A percentile compares a stretch with the other conserved stretches of the same genome.
Evolutionary conservation across 2,113 vertebrate species (phyloP).

Genomic region (Aegotheles bennettii): DNA sequence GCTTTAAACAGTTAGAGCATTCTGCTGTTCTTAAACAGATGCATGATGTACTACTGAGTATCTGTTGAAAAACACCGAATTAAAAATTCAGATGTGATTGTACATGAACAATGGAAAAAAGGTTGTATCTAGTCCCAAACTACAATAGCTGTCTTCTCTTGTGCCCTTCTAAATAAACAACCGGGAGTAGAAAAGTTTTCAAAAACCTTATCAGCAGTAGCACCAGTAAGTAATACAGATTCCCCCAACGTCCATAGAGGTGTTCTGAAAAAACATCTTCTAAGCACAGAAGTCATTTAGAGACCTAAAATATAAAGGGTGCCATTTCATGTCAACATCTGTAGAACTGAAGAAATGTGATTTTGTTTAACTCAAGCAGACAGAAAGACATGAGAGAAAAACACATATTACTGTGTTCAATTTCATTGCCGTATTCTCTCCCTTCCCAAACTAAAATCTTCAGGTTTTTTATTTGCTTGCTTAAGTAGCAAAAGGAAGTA

Average conservation of each 20-base stretch:
- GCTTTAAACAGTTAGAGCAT: background rate
- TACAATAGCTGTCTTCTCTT: background rate
- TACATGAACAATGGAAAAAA: background rate
- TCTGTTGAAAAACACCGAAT: background rate
- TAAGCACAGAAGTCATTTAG: background rate
- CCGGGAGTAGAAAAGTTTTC: background rate
- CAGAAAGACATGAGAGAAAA: background rate
- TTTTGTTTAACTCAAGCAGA: background rate
- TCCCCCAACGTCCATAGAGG: accelerated
- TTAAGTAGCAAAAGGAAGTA: background rate
- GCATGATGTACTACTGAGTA: background rate
- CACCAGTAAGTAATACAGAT: background rate
- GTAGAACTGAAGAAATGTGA: background rate
- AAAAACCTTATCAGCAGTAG: background rate
- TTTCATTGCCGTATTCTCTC: background rate
- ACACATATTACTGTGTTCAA: background rate
- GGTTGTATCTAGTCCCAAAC: background rate
- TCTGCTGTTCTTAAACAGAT: background rate
- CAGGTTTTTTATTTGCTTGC: background rate
- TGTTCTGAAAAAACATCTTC: background rate
- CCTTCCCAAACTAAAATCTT: background rate
- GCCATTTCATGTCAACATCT: background rate
- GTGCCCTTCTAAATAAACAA: background rate
- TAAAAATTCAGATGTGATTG: background rate
- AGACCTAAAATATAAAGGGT: background rate